Evolutionary conservation across 2,797 vertebrate species (phyloP).

Genomic region (Gymnothorax javanicus): DNA sequence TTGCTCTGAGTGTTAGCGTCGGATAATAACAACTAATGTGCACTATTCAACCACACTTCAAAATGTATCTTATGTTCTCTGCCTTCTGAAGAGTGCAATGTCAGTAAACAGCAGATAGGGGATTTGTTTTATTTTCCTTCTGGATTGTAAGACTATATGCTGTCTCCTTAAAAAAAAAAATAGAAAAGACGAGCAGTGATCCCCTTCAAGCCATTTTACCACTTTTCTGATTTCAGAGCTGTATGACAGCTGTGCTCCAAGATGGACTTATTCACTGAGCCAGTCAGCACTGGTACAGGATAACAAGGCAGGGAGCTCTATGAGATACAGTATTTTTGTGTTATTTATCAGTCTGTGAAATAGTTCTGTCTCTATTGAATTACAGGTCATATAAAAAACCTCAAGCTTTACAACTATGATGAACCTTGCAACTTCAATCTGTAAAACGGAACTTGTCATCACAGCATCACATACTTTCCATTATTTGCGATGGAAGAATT

Average conservation of each 20-base stretch:
- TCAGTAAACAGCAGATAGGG: not conserved
- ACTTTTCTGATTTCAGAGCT: not conserved
- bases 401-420: not conserved
- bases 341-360: not conserved
- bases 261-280: not conserved
- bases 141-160: not conserved
- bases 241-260: not conserved
- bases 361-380: not conserved
- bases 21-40: not conserved
- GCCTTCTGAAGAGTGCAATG: not conserved
- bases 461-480: not conserved
- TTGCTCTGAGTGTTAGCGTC: no score
- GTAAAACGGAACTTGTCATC: not conserved
- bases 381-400: not conserved
- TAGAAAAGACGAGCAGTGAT: not conserved
- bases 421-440: not conserved
- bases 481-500: not conserved
- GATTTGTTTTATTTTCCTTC: not conserved
- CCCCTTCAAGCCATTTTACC: not conserved
- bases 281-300: not conserved
- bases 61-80: not conserved
- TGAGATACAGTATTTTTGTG: not conserved
- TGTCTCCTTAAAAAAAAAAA: not conserved
- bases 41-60: not conserved
- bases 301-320: not conserved